A percentile compares a stretch with the other conserved stretches of the same genome.
Conservation (phyloP, 2,797 vertebrate genomes). For the Threskiornis aethiopicus region DNA sequence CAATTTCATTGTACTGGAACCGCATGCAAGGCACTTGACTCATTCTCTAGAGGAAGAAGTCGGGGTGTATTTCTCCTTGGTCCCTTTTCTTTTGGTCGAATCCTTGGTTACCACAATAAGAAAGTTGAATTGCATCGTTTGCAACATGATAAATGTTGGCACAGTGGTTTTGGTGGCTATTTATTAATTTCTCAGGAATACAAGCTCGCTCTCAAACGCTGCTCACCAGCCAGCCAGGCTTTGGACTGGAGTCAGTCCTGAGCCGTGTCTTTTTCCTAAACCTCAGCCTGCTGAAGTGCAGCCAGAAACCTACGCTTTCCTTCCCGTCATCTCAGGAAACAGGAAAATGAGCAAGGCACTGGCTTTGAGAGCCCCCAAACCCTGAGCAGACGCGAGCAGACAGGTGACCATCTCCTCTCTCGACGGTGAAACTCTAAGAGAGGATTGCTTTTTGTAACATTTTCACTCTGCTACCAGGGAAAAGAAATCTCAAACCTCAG, state of each 20-base stretch:
- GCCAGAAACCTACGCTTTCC: not conserved
- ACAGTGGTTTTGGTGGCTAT: not conserved
- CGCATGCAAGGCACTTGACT: constrained; percentile 5
- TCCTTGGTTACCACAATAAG: not conserved
- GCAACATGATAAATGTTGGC: not conserved
- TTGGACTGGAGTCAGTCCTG: constrained; percentile 20
- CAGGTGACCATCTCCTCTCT: not conserved
- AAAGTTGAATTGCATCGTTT: constrained; percentile 18
- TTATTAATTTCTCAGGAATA: constrained; percentile 31
- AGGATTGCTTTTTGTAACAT: not conserved
- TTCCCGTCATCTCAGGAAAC: constrained; percentile 27
- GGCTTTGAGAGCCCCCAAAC: not conserved
- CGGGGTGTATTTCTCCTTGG: not conserved
- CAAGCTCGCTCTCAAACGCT: not conserved
- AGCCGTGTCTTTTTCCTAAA: constrained; percentile 26
- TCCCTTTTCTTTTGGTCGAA: constrained; percentile 28
- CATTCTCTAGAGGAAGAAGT: not conserved
- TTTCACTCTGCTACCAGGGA: not conserved
- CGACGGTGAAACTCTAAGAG: rapidly evolving
- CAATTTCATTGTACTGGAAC: not conserved
- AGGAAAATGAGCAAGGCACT: not conserved
- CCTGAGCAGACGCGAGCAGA: not conserved
- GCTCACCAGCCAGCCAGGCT: not conserved
- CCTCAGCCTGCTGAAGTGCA: not conserved
- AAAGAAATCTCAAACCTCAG: not conserved